A percentile compares a stretch with the other conserved stretches of the same genome.
phyloP scores from a whole-genome alignment of 2,113 vertebrate genomes.

The Delphinus delphis region DNA sequence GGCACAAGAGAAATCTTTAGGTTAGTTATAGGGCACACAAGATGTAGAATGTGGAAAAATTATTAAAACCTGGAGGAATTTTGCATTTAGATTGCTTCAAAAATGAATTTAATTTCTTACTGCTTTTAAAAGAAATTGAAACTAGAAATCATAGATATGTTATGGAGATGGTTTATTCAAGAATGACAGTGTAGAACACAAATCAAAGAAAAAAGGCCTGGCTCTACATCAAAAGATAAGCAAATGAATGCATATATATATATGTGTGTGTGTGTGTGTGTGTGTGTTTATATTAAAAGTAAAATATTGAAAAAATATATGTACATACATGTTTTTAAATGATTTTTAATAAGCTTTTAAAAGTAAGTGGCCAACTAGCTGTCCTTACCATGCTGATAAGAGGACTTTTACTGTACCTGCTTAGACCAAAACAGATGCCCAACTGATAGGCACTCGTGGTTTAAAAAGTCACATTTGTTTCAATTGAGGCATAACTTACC shows the following conservation, averaged over 20 bases:
- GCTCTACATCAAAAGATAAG: neutral
- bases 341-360: neutral
- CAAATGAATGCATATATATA: neutral
- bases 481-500: neutral
- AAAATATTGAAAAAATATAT: neutral
- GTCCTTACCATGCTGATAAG: neutral
- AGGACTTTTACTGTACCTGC: neutral
- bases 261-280: too few relatives aligned
- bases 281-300: neutral
- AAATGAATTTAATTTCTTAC: slow-evolving; percentile 25
- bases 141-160: neutral
- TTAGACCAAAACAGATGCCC: neutral
- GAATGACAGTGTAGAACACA: neutral
- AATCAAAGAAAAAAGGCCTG: neutral
- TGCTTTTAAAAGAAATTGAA: slow-evolving; percentile 34
- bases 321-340: neutral
- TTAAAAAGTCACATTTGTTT: slow-evolving; percentile 26
- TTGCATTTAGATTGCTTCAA: slow-evolving; percentile 40
- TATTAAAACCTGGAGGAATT: slow-evolving; percentile 2
- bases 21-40: neutral
- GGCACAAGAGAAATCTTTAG: neutral
- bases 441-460: neutral
- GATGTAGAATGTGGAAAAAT: neutral
- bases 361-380: neutral
- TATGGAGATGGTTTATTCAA: neutral